These are phyloP conservation scores for Doryteuthis pealeii DNA, from an alignment of 1,140 invertebrate species.

Conservation along the genomic window DNA sequence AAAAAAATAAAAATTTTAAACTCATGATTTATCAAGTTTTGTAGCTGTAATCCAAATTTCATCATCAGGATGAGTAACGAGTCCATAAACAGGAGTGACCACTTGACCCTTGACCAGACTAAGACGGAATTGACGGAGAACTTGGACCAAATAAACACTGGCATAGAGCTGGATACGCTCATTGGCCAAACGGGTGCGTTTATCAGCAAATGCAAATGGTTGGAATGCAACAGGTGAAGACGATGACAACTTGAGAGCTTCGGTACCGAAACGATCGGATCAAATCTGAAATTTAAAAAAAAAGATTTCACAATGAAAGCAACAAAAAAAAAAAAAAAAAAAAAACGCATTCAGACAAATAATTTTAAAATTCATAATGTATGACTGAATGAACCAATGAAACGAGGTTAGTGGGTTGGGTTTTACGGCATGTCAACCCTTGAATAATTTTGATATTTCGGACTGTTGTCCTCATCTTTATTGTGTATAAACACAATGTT, in stretches of 20 bases:
- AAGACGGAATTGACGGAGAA: constrained; percentile 42
- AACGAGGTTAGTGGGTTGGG: too few species aligned
- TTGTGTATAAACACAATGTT: too few species aligned
- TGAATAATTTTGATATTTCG: too few species aligned
- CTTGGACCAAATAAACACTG: constrained; percentile 29
- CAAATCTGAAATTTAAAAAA: constrained; percentile 42
- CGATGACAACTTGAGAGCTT: constrained; percentile 34
- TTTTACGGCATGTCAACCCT: too few species aligned
- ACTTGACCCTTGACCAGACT: constrained; percentile 47
- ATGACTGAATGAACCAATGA: too few species aligned
- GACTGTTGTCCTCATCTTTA: too few species aligned
- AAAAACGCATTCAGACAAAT: too few species aligned
- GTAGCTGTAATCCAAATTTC: constrained; percentile 54
- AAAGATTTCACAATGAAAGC: background rate
- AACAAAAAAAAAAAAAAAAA: too few species aligned
- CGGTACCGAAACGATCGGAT: constrained; percentile 52
- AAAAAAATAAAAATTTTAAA: too few species aligned
- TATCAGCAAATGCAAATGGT: constrained; percentile 58
- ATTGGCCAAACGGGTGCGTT: constrained; percentile 50
- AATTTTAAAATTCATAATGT: too few species aligned
- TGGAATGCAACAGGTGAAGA: constrained; percentile 34
- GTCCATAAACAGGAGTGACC: constrained; percentile 44
- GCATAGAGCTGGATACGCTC: constrained; percentile 44
- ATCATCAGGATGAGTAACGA: constrained; percentile 51
- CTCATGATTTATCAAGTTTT: constrained; percentile 16